Evolutionary conservation across 1,140 invertebrate species (phyloP).

Genomic region (Bombyx mori): ASM3026992v2 NC_085107.1:2869001-2869500

Average conservation of each 20-base stretch:
- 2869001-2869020: not conserved
- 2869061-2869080: conserved; percentile 1
- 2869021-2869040: conserved; percentile 1
- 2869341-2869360: too few relatives aligned
- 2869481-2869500: too few relatives aligned
- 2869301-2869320: too few relatives aligned
- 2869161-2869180: not conserved
- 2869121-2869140: not conserved
- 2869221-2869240: not conserved
- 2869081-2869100: not conserved
- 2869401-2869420: too few relatives aligned
- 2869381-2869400: too few relatives aligned
- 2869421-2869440: too few relatives aligned
- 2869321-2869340: too few relatives aligned
- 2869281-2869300: too few relatives aligned
- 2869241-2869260: not conserved
- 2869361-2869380: too few relatives aligned
- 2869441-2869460: too few relatives aligned
- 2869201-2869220: conserved; percentile 5
- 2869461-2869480: too few relatives aligned
- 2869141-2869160: not conserved
- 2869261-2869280: too few relatives aligned
- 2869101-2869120: not conserved
- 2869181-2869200: not conserved
- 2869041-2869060: conserved; percentile 1